Evolutionary conservation across 2,113 vertebrate genomes (phyloP).

Genomic region (Leptobrachium leishanense): DNA sequence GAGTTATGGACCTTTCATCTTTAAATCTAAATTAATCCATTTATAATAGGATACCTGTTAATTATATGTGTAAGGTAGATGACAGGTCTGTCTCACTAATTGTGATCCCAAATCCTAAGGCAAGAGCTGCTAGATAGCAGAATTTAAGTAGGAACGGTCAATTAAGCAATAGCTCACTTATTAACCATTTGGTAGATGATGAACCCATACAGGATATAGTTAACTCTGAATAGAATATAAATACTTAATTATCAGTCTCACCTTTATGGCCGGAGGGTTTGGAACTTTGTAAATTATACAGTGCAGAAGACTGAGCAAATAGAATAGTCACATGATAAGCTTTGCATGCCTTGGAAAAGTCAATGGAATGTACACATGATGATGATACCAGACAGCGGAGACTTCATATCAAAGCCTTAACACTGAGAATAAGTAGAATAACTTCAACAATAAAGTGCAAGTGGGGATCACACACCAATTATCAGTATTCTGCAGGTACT

Average conservation of each 20-base stretch:
- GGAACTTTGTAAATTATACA: background rate
- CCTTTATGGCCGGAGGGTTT: background rate
- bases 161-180: background rate
- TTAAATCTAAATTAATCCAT: no score
- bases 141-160: background rate
- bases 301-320: background rate
- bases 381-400: no score
- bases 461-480: no score
- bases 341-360: background rate
- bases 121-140: background rate
- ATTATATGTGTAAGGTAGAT: no score
- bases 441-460: no score
- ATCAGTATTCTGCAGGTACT: no score
- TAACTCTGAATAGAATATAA: constrained; percentile 11
- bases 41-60: no score
- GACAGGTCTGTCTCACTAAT: no score
- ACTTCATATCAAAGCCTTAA: no score
- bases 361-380: no score
- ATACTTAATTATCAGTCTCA: constrained; percentile 16
- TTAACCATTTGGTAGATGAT: constrained; percentile 19
- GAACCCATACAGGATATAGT: background rate
- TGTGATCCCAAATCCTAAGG: background rate
- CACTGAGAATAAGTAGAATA: no score
- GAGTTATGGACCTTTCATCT: no score
- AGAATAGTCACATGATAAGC: background rate